Base-by-base conservation (phyloP, 2,113 vertebrate species). In the Eretmochelys imbricata region DNA sequence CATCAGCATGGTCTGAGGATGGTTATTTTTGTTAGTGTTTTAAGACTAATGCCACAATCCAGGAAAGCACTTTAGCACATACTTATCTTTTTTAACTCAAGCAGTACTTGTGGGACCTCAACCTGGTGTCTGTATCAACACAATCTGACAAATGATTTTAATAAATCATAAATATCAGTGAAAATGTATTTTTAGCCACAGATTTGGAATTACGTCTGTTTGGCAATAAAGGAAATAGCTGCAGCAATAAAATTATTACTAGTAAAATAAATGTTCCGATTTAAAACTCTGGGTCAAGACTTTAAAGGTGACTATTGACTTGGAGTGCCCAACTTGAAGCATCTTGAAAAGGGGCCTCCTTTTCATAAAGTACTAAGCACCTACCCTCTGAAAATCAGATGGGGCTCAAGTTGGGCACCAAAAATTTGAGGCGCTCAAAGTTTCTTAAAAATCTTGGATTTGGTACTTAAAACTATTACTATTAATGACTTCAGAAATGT, bases 1-100 rank as follows among this genome's bases (percentile, higher is more conserved):
- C 13, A 78, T 48, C 38, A 78, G 11, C 6, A 13, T 27, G 75
- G 13, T 16, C 25, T 13, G 13, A 78, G 22, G 42, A 12, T 78
- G 13, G 42, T 48, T 78, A 78, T 78, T 78, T 78, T 12, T 78
- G 75, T 42, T 69, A n/a, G 14, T 78, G 11, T 82, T 79, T 19
- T 4, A 59, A 59, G 20, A 49, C n/a, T 0, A 0, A 59, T 14
- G 42, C 6, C 25, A 69, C 9, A 0, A 0, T 50, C 48, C 57
- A 86, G 69, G 49, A 90, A 92, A 10, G 38, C 6, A 42, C 29
- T 31, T 49, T 53, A 81, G 3, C 49, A 49, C 5, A 57, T 46
- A 22, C 5, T 82, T 8, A 12, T 55, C 19, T 49, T 48, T 24
- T 49, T 49, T 79, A 87, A 62, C 0, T 0, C 29, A 81, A 57